Conservation (phyloP, 2,113 vertebrate species). For the Pipa parva region DNA sequence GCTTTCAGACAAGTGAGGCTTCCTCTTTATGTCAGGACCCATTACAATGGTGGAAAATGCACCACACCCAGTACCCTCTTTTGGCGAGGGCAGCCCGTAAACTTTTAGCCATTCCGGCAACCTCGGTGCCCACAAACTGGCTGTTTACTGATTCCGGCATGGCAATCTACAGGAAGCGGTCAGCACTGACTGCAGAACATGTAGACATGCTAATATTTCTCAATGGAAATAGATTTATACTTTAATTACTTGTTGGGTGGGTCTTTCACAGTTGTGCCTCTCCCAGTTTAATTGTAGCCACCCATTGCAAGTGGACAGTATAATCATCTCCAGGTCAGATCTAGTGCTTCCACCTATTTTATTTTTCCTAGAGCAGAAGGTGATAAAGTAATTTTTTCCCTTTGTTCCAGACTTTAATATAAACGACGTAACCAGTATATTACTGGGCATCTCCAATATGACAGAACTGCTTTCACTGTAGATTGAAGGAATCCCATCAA, state of each 20-base stretch:
- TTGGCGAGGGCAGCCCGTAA: constrained; percentile 53
- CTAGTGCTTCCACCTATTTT: constrained; percentile 32
- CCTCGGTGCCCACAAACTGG: constrained; percentile 48
- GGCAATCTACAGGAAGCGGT: constrained; percentile 47
- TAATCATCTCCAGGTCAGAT: constrained; percentile 22
- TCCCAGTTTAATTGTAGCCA: constrained; percentile 13
- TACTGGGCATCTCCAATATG: constrained; percentile 1
- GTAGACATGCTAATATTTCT: constrained; percentile 62
- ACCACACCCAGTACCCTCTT: constrained; percentile 59
- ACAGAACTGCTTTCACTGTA: neutral
- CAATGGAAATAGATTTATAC: constrained; percentile 54
- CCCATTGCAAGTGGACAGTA: constrained; percentile 17
- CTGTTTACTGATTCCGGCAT: constrained; percentile 46
- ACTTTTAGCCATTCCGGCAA: constrained; percentile 59
- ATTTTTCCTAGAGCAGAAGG: neutral
- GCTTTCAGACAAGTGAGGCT: constrained; percentile 59
- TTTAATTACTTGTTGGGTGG: constrained; percentile 13
- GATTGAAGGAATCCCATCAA: neutral
- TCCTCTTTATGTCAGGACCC: constrained; percentile 59
- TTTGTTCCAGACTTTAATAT: neutral
- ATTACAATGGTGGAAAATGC: constrained; percentile 66
- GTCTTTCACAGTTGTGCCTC: constrained; percentile 19
- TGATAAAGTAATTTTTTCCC: neutral
- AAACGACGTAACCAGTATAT: constrained; percentile 13
- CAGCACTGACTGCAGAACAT: constrained; percentile 54